Percentiles rank a stretch among this genome's conserved stretches.
Evolutionary conservation across 1,140 invertebrate genomes (phyloP).

Genomic region (Caenorhabditis inopinata): DNA sequence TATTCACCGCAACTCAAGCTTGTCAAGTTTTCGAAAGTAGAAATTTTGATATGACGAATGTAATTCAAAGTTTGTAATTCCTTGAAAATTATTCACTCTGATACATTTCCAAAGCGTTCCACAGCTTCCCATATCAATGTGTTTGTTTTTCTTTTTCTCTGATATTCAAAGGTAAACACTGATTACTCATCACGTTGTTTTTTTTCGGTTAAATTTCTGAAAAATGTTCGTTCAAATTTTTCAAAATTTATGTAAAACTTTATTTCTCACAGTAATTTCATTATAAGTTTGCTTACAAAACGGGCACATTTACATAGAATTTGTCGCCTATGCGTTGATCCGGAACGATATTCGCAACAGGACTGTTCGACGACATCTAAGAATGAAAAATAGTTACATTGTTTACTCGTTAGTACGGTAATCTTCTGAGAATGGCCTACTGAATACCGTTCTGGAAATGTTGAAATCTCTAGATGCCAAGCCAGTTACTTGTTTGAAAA

Average conservation of each 20-base stretch:
- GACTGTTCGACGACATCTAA: neutral
- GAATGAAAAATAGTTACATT: neutral
- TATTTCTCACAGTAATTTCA: neutral
- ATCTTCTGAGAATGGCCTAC: too few relatives aligned
- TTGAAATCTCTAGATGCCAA: neutral
- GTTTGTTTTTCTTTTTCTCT: neutral
- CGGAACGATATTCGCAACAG: neutral
- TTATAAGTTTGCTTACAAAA: neutral
- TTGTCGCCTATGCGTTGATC: too few relatives aligned
- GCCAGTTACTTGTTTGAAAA: neutral
- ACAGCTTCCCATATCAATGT: neutral
- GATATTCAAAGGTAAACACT: neutral
- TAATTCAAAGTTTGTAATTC: too few relatives aligned
- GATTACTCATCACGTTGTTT: slow-evolving; percentile 24
- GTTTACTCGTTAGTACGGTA: too few relatives aligned
- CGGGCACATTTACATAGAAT: neutral
- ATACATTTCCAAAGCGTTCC: neutral
- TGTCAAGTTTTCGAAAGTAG: too few relatives aligned
- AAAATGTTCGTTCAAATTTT: too few relatives aligned
- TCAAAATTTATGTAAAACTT: neutral
- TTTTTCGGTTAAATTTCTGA: neutral
- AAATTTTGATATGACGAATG: too few relatives aligned
- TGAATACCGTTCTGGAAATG: neutral
- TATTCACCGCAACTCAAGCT: too few relatives aligned
- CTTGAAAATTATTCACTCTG: too few relatives aligned